Percentiles rank a stretch among this genome's conserved stretches.
Evolutionary conservation across 2,888 invertebrate species (phyloP).

Genomic region (Eilema griseolum): DNA sequence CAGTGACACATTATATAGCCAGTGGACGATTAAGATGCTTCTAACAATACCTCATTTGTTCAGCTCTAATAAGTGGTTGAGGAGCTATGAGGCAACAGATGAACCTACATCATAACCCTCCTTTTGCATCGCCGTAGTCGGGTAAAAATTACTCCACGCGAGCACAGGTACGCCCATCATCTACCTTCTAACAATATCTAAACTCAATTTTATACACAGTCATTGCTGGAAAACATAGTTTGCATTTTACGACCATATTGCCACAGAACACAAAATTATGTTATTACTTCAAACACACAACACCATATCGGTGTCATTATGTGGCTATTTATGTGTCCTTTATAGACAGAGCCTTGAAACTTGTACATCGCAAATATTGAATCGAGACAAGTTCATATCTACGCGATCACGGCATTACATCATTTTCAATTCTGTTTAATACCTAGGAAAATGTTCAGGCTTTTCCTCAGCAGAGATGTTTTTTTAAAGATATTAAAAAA

Average conservation of each 20-base stretch:
- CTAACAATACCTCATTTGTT: no score
- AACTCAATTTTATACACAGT: no score
- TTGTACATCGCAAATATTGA: slow-evolving; percentile 17
- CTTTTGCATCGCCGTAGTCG: no score
- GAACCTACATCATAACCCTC: no score
- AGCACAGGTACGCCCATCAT: no score
- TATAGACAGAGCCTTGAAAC: slow-evolving; percentile 11
- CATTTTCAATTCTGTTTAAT: slow-evolving; percentile 6
- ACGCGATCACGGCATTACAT: slow-evolving; percentile 12
- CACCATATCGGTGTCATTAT: not conserved
- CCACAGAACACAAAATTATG: not conserved
- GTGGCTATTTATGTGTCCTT: not conserved
- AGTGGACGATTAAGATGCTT: no score
- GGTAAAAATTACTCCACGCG: no score
- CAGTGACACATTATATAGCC: no score
- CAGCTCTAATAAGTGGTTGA: no score
- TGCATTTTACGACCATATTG: not conserved
- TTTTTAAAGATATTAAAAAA: no score
- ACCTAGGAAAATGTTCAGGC: not conserved
- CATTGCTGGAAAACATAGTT: not conserved
- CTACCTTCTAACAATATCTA: no score
- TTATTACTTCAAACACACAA: not conserved
- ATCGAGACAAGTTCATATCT: not conserved
- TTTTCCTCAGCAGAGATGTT: not conserved
- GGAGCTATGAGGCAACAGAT: no score